Evolutionary conservation across 2,113 vertebrate species (phyloP).

Genomic region (Lepus americanus): DNA sequence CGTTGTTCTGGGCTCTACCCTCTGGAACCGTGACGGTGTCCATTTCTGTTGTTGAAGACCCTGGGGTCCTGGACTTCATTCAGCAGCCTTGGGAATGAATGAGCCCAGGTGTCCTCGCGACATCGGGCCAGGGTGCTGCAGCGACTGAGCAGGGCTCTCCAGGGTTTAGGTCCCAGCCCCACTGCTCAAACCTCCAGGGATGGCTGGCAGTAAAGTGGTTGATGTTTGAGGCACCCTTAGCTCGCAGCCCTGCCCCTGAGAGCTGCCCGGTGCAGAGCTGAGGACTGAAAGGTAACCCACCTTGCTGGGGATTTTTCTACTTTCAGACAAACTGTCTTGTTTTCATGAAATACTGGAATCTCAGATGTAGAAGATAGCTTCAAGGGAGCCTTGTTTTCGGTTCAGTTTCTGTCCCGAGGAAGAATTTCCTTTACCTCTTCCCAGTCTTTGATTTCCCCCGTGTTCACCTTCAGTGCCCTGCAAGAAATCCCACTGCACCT

Average conservation of each 20-base stretch:
- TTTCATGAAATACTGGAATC: not conserved
- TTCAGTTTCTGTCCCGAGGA: not conserved
- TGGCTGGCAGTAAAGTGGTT: not conserved
- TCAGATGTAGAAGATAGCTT: not conserved
- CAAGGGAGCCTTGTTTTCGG: not conserved
- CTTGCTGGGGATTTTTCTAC: not conserved
- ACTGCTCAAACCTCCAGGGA: accelerated
- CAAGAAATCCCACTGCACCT: not conserved
- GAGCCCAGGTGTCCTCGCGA: not conserved
- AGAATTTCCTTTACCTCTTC: not conserved
- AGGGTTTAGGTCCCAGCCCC: not conserved
- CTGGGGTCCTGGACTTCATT: not conserved
- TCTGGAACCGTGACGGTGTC: not conserved
- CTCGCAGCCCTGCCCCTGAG: accelerated
- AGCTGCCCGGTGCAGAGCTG: not conserved
- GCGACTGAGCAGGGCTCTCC: not conserved
- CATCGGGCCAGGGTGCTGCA: accelerated
- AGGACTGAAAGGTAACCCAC: not conserved
- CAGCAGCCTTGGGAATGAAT: not conserved
- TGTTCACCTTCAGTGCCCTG: not conserved
- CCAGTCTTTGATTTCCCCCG: not conserved
- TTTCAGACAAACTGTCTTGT: not conserved
- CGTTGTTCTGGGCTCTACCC: not conserved
- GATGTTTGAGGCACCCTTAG: not conserved
- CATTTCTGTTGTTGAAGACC: not conserved